These are phyloP conservation scores for Cryptoblepharus egeriae DNA, from an alignment of 2,797 vertebrate genomes.

Conservation along the genomic window DNA sequence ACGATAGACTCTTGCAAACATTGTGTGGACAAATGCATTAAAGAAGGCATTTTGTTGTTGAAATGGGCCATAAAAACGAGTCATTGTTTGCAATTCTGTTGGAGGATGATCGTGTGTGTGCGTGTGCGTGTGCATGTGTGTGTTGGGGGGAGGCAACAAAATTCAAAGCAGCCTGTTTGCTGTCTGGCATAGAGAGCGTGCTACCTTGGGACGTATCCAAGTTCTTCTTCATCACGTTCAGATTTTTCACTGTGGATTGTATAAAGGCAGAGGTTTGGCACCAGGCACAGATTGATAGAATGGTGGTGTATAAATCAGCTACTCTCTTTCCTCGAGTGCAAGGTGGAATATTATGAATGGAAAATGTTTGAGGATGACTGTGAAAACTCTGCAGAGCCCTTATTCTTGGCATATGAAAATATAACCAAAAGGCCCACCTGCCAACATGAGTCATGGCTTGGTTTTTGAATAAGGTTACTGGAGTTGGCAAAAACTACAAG, in stretches of 20 bases:
- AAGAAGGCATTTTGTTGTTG: slow-evolving; percentile 72
- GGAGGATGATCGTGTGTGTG: not conserved
- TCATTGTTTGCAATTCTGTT: slow-evolving; percentile 61
- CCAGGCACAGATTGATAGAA: slow-evolving; percentile 51
- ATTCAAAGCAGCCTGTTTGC: slow-evolving; percentile 56
- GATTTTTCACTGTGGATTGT: slow-evolving; percentile 33
- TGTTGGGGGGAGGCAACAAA: not conserved
- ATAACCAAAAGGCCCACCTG: slow-evolving; percentile 52
- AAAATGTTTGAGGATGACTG: slow-evolving; percentile 49
- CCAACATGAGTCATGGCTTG: slow-evolving; percentile 46
- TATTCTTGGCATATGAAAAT: not conserved
- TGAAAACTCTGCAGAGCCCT: slow-evolving; percentile 19
- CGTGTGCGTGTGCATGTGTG: not conserved
- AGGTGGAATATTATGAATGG: slow-evolving; percentile 56
- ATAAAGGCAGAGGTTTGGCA: slow-evolving; percentile 54
- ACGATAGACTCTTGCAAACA: slow-evolving; percentile 44
- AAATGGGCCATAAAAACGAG: slow-evolving; percentile 72
- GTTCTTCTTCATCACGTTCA: slow-evolving; percentile 61
- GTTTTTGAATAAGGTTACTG: slow-evolving; percentile 54
- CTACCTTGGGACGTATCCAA: slow-evolving; percentile 61
- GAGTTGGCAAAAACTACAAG: not conserved
- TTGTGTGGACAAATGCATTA: slow-evolving; percentile 57
- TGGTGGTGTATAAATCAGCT: slow-evolving; percentile 56
- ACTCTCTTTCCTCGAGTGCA: slow-evolving; percentile 36
- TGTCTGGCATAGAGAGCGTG: slow-evolving; percentile 45